A percentile compares a stretch with the other conserved stretches of the same genome.
Evolutionary conservation across 2,113 vertebrate species (phyloP).

Genomic region (Nanorana parkeri): DNA sequence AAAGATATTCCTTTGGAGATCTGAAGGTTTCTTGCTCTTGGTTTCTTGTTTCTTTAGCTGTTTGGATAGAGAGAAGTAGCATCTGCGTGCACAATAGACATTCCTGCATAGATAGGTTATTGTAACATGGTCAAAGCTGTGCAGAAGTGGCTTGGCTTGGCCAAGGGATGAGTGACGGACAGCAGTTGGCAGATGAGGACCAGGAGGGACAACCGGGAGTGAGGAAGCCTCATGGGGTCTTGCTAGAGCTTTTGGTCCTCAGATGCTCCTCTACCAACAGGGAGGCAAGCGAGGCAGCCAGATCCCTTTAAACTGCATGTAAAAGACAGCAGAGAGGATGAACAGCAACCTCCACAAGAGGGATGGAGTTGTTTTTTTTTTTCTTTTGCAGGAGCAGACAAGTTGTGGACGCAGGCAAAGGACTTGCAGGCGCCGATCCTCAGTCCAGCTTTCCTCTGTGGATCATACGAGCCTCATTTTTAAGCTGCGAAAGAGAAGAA

Average conservation of each 20-base stretch:
- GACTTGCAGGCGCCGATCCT: not conserved
- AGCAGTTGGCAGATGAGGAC: not conserved
- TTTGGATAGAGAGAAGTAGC: slow-evolving; percentile 64
- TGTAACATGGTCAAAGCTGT: not conserved
- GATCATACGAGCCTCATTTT: not conserved
- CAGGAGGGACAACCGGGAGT: not conserved
- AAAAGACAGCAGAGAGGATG: not conserved
- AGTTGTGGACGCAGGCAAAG: slow-evolving; percentile 21
- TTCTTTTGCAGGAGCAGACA: slow-evolving; percentile 10
- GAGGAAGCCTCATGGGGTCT: slow-evolving; percentile 26
- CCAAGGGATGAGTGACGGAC: not conserved
- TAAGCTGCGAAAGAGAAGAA: slow-evolving; percentile 30
- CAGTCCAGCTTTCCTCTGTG: slow-evolving; percentile 1
- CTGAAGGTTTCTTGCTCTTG: slow-evolving; percentile 24
- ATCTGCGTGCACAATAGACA: slow-evolving; percentile 54
- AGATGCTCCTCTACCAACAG: not conserved
- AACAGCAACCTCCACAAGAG: not conserved
- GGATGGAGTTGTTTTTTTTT: not conserved
- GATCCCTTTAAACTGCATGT: slow-evolving; percentile 13
- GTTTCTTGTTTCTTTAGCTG: slow-evolving; percentile 55
- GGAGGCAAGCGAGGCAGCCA: too few relatives aligned
- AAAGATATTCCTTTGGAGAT: slow-evolving; percentile 63
- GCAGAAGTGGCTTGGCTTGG: not conserved
- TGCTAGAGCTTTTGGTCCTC: not conserved
- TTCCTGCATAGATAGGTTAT: slow-evolving; percentile 51